phyloP scores from a whole-genome alignment of 2,797 vertebrate species.

The Toxotes lorentzi region DNA sequence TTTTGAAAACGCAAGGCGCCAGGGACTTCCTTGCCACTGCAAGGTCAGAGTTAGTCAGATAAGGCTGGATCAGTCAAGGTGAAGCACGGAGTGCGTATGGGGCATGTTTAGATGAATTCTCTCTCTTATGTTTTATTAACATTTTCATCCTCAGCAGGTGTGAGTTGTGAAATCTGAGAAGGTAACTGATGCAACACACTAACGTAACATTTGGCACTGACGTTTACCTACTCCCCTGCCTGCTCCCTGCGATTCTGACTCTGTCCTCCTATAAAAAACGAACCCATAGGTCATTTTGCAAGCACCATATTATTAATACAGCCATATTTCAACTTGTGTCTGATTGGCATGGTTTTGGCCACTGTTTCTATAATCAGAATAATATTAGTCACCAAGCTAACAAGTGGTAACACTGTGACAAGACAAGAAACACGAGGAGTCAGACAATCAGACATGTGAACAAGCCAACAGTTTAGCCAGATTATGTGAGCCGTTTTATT shows the following conservation, averaged over 20 bases:
- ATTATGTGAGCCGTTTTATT: slow-evolving; percentile 17
- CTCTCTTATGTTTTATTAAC: background rate
- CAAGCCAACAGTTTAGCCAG: background rate
- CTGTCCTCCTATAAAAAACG: background rate
- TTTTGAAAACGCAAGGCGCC: slow-evolving; percentile 65
- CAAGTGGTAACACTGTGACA: background rate
- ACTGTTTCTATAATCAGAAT: background rate
- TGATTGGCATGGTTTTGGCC: background rate
- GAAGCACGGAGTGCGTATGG: background rate
- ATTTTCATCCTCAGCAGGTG: slow-evolving; percentile 37
- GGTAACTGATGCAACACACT: slow-evolving; percentile 1
- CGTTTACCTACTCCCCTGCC: background rate
- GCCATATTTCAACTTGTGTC: background rate
- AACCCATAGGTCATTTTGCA: background rate
- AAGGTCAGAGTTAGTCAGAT: slow-evolving; percentile 63
- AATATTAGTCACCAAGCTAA: background rate
- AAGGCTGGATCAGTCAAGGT: slow-evolving; percentile 58
- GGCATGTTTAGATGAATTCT: slow-evolving; percentile 36
- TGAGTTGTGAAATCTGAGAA: slow-evolving; percentile 29
- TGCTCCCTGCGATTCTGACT: background rate
- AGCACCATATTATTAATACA: background rate
- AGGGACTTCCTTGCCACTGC: slow-evolving; percentile 58
- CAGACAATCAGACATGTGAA: background rate
- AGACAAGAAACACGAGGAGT: background rate
- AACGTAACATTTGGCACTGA: background rate